Evolutionary conservation across 2,888 invertebrate genomes (phyloP), one percentile per base, ranked within the genome.

Genomic region (Agrilus biguttatus): DNA sequence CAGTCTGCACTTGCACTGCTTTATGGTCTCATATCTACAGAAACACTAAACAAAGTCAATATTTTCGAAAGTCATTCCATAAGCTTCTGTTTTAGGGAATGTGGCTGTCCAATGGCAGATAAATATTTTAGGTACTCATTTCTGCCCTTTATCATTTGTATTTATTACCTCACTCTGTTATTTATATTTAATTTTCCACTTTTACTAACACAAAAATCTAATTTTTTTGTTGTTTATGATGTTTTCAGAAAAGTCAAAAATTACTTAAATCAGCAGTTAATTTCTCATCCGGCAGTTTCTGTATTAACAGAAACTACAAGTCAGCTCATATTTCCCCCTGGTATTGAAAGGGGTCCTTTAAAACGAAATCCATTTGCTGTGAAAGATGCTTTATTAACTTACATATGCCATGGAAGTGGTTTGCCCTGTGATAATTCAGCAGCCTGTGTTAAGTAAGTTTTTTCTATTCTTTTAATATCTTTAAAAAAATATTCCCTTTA

Each of bases 1-100:
- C 93, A 93, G 66, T 92, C 92, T 53, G 83, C 87, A 0, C 70
- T 89, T 51, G 88, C 88, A 0, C 72, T 89, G 51, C 62, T 87
- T 3, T 85, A 78, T 58, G 76, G 80, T 0, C 73, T 89, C 48
- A 66, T 88, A 33, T 78, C 80, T 3, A 65, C 71, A 2, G 81
- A 83, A 44, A 72, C 79, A 40, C 69, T 81, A 54, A 66, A 77
- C 8, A 77, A 78, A 43, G 66, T 88, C 5, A 71, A 71, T 21
- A 73, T 91, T 12, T 69, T 75, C 8, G 88, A 88, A 63, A 80
- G 82, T 41, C 83, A 84, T 55, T 84, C 85, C 58, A 78, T 86
- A 59, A 76, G 83, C 41, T 90, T 89, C 65, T 91, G 90, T 67
- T 87, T 86, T 61, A 71, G 80, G 2, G 85, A 87, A 55, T 92